Percentiles rank a stretch among this genome's conserved stretches.
These are phyloP conservation scores for Eulithis prunata DNA, from an alignment of 2,888 invertebrate species.

Conservation along the genomic window DNA sequence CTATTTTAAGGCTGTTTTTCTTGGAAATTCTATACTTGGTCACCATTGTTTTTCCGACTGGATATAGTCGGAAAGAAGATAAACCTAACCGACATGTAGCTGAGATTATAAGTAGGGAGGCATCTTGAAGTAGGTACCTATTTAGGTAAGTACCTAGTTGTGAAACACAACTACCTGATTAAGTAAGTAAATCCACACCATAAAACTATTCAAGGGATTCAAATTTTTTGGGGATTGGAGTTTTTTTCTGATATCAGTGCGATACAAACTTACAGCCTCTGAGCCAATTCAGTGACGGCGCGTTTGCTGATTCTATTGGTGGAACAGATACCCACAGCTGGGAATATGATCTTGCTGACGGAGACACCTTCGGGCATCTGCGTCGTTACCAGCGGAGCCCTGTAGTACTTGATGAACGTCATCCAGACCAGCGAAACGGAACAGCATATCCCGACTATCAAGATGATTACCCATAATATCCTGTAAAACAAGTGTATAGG, in stretches of 20 bases:
- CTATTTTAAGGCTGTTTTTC: not conserved
- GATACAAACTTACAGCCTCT: slow-evolving; percentile 62
- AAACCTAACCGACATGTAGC: too few species aligned
- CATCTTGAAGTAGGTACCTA: too few species aligned
- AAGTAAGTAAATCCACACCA: too few species aligned
- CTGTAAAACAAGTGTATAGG: slow-evolving; percentile 47
- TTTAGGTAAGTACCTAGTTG: too few species aligned
- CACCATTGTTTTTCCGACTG: too few species aligned
- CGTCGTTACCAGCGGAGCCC: slow-evolving; percentile 71
- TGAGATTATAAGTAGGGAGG: too few species aligned
- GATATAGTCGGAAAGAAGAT: too few species aligned
- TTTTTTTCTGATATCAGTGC: not conserved
- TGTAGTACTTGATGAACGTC: slow-evolving; percentile 70
- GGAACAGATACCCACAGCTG: slow-evolving; percentile 78
- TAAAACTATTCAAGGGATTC: too few species aligned
- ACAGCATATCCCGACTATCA: slow-evolving; percentile 67
- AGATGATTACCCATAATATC: slow-evolving; percentile 69
- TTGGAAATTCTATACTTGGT: too few species aligned
- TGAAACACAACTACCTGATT: too few species aligned
- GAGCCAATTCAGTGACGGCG: slow-evolving; percentile 66
- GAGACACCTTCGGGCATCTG: slow-evolving; percentile 76
- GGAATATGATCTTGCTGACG: slow-evolving; percentile 75
- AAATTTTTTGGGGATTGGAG: too few species aligned
- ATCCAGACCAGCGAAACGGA: slow-evolving; percentile 71
- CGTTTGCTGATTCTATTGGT: slow-evolving; percentile 78